Evolutionary conservation across 2,888 invertebrate species (phyloP).

Genomic region (Blastobasis adustella): DNA sequence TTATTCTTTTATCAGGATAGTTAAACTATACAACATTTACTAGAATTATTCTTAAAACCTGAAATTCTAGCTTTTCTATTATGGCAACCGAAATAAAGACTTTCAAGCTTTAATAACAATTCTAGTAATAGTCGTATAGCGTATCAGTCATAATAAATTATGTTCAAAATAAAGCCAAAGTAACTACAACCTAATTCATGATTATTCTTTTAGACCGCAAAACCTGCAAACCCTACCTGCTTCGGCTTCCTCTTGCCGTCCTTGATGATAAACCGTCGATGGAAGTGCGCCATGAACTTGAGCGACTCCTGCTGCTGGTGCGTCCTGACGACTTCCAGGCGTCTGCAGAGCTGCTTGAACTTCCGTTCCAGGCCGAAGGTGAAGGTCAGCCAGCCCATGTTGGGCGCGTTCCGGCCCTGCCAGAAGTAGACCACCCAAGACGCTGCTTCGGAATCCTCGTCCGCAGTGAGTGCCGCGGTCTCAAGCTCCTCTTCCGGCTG

Average conservation of each 20-base stretch:
- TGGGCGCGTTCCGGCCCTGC: conserved; percentile 96
- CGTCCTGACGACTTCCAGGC: conserved; percentile 91
- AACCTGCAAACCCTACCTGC: conserved; percentile 28
- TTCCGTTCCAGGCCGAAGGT: conserved; percentile 87
- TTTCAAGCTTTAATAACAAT: too few relatives aligned
- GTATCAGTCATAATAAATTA: too few relatives aligned
- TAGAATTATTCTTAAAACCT: too few relatives aligned
- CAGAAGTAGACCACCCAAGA: conserved; percentile 99
- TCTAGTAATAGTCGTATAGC: too few relatives aligned
- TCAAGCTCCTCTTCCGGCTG: conserved; percentile 72
- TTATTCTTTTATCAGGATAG: too few relatives aligned
- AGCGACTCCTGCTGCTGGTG: conserved; percentile 99
- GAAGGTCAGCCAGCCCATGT: conserved; percentile 99
- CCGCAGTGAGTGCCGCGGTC: conserved; percentile 38
- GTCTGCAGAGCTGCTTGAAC: conserved; percentile 58
- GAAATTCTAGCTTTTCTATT: too few relatives aligned
- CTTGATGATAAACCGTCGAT: conserved; percentile 92
- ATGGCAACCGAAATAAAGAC: too few relatives aligned
- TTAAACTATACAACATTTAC: too few relatives aligned
- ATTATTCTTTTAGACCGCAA: too few relatives aligned
- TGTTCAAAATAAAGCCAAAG: too few relatives aligned
- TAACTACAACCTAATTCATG: too few relatives aligned
- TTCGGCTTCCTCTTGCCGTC: conserved; percentile 84
- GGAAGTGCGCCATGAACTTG: conserved; percentile 98
- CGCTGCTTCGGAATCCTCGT: conserved; percentile 73